phyloP scores from a whole-genome alignment of 2,113 vertebrate genomes.

The Calonectris borealis region DNA sequence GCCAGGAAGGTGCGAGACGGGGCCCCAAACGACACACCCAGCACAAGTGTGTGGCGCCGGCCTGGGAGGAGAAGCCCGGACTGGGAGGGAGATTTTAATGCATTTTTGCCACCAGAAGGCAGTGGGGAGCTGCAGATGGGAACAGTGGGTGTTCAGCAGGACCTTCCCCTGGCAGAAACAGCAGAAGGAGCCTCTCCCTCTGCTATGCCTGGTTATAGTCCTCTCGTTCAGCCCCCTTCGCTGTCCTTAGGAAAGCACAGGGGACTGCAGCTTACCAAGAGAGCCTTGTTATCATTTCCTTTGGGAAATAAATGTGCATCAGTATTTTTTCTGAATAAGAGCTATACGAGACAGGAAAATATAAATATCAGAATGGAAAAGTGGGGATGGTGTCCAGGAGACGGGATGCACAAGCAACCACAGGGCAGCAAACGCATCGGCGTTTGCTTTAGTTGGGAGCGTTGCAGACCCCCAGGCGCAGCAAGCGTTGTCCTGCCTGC shows the following conservation, averaged over 20 bases:
- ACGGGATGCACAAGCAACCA: neutral
- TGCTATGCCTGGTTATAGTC: neutral
- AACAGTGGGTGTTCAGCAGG: neutral
- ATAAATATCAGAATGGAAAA: neutral
- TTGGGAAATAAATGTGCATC: neutral
- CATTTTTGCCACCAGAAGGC: conserved; percentile 61
- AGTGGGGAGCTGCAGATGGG: conserved; percentile 3
- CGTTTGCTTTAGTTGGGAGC: neutral
- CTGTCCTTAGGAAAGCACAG: neutral
- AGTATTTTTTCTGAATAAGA: neutral
- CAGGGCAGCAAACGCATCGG: rapidly evolving
- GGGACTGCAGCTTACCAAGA: neutral
- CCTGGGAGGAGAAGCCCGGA: neutral
- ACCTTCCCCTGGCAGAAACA: neutral
- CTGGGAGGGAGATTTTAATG: neutral
- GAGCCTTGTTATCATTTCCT: neutral
- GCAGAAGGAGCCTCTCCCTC: neutral
- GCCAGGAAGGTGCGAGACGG: neutral
- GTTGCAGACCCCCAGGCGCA: neutral
- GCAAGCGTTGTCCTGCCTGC: neutral
- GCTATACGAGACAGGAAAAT: neutral
- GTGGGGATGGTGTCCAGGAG: neutral
- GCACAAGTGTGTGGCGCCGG: neutral
- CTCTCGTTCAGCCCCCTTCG: neutral
- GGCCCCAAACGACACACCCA: neutral